Evolutionary conservation across 2,113 vertebrate species (phyloP), one percentile per base, ranked within the genome.

Genomic region (Oplegnathus fasciatus): DNA sequence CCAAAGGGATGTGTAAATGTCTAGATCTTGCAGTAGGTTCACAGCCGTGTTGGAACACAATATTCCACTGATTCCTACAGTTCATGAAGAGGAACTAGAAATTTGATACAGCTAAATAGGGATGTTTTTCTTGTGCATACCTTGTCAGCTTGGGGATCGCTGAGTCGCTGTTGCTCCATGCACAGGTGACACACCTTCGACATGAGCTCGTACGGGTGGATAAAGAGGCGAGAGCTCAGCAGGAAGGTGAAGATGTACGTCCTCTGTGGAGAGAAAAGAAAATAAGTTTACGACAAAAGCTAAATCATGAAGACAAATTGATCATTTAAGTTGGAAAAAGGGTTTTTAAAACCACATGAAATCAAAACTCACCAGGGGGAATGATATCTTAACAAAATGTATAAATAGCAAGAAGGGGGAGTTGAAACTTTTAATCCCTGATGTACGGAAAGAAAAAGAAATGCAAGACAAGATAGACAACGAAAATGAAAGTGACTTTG

Each of bases 181-280:
- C 97, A 98, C 70, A 99, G 93, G 55, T 97, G 96, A 86, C 96
- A 98, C 65, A 99, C 97, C 88, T 95, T 98, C 69, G 96, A 95
- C 97, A 99, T 97, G 65, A 99, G 96, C 61, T 99, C 97, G 0
- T 96, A 95, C 0, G 98, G 98, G 70, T 95, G 97, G 92, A 99
- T 94, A 86, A 98, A 99, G 34, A 99, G 94, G 17, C 97, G 97
- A 6, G 98, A 98, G 75, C 97, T 99, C 69, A 99, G 97, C 40
- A 99, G 94, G 90, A 99, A 99, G 60, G 98, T 99, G 88, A 99
- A 99, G 89, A 98, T 97, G 83, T 97, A 99, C 0, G 97, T 98
- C 88, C 97, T 98, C 98, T 99, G 96, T 11, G 22, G 85, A 71
- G 18, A 40, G 18, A 44, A 73, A 84, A 28, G 6, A 37, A 58